These are phyloP conservation scores for Gambelia wislizenii DNA, from an alignment of 2,797 vertebrate genomes.

Conservation along the genomic window DNA sequence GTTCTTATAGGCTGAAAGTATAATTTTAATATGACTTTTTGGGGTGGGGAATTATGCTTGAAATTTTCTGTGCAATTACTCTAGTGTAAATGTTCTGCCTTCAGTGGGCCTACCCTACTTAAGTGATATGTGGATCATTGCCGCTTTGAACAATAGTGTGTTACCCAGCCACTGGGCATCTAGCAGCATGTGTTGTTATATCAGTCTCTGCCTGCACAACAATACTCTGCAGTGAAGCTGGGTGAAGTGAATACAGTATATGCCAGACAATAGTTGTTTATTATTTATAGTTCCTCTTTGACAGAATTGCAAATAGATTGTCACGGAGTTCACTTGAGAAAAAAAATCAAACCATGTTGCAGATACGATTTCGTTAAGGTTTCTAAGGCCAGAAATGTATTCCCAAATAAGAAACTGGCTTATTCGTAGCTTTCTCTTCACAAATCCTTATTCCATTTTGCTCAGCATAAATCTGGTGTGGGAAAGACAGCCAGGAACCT, in stretches of 20 bases:
- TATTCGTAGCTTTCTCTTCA: slow-evolving; percentile 64
- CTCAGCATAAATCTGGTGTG: slow-evolving; percentile 61
- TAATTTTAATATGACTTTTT: neutral
- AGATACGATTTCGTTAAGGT: slow-evolving; percentile 44
- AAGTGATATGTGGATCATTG: slow-evolving; percentile 23
- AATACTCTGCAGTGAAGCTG: slow-evolving; percentile 57
- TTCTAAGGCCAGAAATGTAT: slow-evolving; percentile 52
- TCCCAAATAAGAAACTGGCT: slow-evolving; percentile 51
- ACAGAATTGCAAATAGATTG: slow-evolving; percentile 57
- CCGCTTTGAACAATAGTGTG: slow-evolving; percentile 36
- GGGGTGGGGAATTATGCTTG: neutral
- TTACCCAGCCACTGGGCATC: neutral
- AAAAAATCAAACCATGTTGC: slow-evolving; percentile 63
- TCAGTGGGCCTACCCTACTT: neutral
- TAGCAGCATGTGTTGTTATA: slow-evolving; percentile 38
- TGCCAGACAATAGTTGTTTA: slow-evolving; percentile 53
- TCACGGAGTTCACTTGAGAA: slow-evolving; percentile 59
- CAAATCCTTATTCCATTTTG: slow-evolving; percentile 53
- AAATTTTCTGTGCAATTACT: neutral
- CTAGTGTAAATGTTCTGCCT: neutral
- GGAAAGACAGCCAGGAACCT: slow-evolving; percentile 67
- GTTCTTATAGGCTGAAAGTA: neutral
- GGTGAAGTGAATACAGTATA: slow-evolving; percentile 57
- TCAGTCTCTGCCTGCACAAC: slow-evolving; percentile 37
- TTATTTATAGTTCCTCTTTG: slow-evolving; percentile 56